Evolutionary conservation across 2,888 invertebrate species (phyloP).

Genomic region (Cerceris ruficornis): DNA sequence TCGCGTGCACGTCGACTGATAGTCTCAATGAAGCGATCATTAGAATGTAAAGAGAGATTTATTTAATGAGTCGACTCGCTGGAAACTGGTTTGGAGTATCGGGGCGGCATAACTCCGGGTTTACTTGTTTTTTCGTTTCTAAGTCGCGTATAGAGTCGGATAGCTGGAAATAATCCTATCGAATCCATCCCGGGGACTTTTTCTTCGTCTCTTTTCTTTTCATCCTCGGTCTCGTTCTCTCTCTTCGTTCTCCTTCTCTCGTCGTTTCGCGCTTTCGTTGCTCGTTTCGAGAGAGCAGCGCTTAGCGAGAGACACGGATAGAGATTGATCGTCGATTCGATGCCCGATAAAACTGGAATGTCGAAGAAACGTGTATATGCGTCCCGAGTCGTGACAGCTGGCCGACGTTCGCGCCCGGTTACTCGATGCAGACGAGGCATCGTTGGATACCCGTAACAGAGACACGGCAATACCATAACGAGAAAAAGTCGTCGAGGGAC

Average conservation of each 20-base stretch:
- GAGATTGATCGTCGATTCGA: conserved; percentile 59
- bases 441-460: conserved; percentile 42
- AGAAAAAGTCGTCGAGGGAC: conserved; percentile 20
- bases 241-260: no score
- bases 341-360: conserved; percentile 56
- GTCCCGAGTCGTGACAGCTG: conserved; percentile 46
- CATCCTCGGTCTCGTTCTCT: no score
- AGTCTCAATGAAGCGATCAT: conserved; percentile 44
- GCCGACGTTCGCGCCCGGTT: conserved; percentile 40
- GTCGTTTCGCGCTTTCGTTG: not conserved
- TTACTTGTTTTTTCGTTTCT: conserved; percentile 14
- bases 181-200: not conserved
- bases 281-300: conserved; percentile 13
- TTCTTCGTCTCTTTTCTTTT: conserved; percentile 6
- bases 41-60: conserved; percentile 31
- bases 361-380: conserved; percentile 46
- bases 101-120: conserved; percentile 20
- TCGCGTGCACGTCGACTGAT: conserved; percentile 7
- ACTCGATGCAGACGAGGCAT: conserved; percentile 53
- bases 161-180: conserved; percentile 32
- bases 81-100: conserved; percentile 50
- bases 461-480: conserved; percentile 37
- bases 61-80: conserved; percentile 47
- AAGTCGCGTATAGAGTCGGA: conserved; percentile 21
- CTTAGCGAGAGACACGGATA: conserved; percentile 35